Base-by-base conservation (phyloP, 2,113 vertebrate species). In the Neogobius melanostomus region DNA sequence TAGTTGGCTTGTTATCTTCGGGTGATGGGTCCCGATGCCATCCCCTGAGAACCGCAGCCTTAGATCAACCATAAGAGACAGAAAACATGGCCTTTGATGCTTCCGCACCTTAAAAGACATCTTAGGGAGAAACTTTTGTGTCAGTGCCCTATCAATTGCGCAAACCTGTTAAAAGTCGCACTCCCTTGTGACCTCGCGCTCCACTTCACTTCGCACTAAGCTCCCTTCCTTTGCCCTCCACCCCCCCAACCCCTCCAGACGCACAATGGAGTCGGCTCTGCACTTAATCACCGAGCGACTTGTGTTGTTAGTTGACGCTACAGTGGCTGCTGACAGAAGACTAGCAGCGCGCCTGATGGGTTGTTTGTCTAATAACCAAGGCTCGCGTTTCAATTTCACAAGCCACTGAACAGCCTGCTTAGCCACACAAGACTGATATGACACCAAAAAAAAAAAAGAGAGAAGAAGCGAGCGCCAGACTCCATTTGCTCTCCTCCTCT, bases 341-440 rank as follows among this genome's bases (percentile, higher is more conserved):
- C 83, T 79, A 86, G 83, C 76, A 83, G 82, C 77, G 77, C 61
- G 76, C 81, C 75, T 72, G 83, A 80, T 87, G 79, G 73, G 81
- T 81, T 90, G 89, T 90, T 91, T 91, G 89, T 92, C 91, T 91
- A 91, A 91, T 91, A 91, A 89, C 91, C 83, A 90, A 83, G 88
- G 86, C 89, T 80, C 53, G 89, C 87, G 85, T 92, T 92, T 91
- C 90, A 92, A 92, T 92, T 93, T 92, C 91, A 93, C 90, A 90
- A 87, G 68, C 78, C 81, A 81, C 57, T 87, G 88, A 85, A 82
- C 87, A 90, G 83, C 76, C 84, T 87, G 86, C 82, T 90, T 87
- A 88, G 85, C 86, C 81, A 59, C 80, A 86, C 64, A 84, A 89
- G 84, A 90, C 75, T 82, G 85, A 92, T 89, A 89, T 82, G 73